Conservation (phyloP, 2,113 vertebrate genomes). For the Gnathonemus echidnorhynchus region DNA sequence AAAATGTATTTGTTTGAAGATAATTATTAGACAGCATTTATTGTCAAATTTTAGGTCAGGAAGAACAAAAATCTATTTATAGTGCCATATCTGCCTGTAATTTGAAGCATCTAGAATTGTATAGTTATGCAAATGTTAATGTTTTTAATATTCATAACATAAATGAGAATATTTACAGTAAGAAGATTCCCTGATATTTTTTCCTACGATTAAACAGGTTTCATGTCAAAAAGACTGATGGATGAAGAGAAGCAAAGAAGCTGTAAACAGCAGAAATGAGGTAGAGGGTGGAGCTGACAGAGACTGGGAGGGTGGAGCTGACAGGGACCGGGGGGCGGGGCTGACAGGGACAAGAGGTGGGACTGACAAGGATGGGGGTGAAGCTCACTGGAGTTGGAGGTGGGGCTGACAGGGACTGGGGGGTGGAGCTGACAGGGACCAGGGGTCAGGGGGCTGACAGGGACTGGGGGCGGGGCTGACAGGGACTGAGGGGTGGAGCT, state of each 20-base stretch:
- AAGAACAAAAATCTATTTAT: background rate
- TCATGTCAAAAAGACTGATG: background rate
- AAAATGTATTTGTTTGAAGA: background rate
- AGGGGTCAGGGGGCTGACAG: background rate
- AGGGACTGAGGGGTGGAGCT: background rate
- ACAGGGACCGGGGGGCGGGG: background rate
- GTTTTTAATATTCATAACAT: background rate
- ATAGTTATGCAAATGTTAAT: background rate
- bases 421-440: background rate
- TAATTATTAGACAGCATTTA: background rate
- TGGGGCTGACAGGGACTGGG: background rate
- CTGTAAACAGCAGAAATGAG: background rate
- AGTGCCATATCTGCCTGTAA: background rate
- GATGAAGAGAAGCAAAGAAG: background rate
- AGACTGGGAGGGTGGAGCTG: background rate
- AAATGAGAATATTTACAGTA: background rate
- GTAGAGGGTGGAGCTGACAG: background rate
- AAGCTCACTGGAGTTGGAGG: no score
- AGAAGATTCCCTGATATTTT: background rate
- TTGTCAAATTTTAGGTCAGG: background rate
- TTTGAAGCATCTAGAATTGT: background rate
- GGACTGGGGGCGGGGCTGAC: background rate
- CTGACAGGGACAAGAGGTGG: no score
- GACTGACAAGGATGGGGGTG: background rate
- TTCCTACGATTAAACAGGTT: background rate